phyloP scores from a whole-genome alignment of 2,797 vertebrate genomes.

The Spinus olivaceus region DNA sequence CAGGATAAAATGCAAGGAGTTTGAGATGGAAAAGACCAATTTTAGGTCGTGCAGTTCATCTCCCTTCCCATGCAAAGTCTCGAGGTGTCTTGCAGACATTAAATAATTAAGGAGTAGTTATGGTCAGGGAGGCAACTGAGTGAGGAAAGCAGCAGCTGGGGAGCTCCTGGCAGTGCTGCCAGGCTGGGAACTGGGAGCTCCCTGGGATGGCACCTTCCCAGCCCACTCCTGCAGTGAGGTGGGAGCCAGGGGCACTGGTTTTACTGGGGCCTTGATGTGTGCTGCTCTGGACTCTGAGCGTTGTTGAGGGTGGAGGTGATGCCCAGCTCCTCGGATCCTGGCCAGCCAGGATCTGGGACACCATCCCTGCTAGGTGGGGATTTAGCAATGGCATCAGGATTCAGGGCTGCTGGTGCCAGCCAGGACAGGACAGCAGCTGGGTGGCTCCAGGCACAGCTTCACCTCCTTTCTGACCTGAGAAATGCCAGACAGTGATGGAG shows the following conservation, averaged over 20 bases:
- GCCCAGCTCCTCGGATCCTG: accelerated
- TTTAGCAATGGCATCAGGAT: not conserved
- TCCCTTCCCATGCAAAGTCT: constrained; percentile 17
- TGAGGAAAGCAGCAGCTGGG: not conserved
- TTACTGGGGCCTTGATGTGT: not conserved
- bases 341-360: not conserved
- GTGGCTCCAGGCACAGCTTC: not conserved
- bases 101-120: constrained; percentile 55
- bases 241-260: not conserved
- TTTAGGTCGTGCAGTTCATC: constrained; percentile 35
- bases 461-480: not conserved
- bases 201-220: accelerated
- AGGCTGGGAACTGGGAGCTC: not conserved
- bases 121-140: not conserved
- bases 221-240: accelerated
- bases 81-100: constrained; percentile 40
- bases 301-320: accelerated
- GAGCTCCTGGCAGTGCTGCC: not conserved
- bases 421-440: not conserved
- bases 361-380: not conserved
- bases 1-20: constrained; percentile 58
- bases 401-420: not conserved
- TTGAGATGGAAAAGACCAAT: constrained; percentile 51
- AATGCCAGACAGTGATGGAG: not conserved
- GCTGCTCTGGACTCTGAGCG: accelerated